A percentile compares a stretch with the other conserved stretches of the same genome.
phyloP scores from a whole-genome alignment of 2,113 vertebrate species.

The Chaetodon auriga region DNA sequence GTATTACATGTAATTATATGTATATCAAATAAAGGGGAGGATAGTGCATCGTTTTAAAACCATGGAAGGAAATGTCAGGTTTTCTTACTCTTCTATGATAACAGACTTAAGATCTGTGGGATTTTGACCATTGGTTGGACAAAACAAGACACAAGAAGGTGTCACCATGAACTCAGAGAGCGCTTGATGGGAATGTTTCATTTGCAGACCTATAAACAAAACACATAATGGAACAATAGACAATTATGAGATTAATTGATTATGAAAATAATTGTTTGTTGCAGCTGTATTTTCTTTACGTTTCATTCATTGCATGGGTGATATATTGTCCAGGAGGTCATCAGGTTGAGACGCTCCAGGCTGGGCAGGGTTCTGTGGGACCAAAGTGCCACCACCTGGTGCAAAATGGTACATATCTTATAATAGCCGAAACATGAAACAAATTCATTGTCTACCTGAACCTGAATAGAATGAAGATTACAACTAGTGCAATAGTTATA shows the following conservation, averaged over 20 bases:
- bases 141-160: background rate
- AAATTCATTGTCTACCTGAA: background rate
- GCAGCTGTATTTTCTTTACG: background rate
- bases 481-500: background rate
- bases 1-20: background rate
- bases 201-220: background rate
- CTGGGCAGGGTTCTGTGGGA: conserved; percentile 18
- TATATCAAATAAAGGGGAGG: background rate
- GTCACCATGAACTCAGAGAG: background rate
- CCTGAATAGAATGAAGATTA: background rate
- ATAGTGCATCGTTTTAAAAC: background rate
- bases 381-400: conserved; percentile 72
- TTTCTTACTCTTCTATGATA: background rate
- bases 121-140: background rate
- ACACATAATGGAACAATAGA: background rate
- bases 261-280: background rate
- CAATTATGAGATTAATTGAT: background rate
- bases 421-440: background rate
- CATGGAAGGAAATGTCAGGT: background rate
- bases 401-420: conserved; percentile 37
- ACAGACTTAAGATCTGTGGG: background rate
- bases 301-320: background rate
- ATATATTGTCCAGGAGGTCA: background rate
- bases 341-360: background rate
- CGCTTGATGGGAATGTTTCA: background rate